These are phyloP conservation scores for Cotesia vestalis DNA, from an alignment of 1,140 invertebrate genomes.

Conservation along the genomic window DNA sequence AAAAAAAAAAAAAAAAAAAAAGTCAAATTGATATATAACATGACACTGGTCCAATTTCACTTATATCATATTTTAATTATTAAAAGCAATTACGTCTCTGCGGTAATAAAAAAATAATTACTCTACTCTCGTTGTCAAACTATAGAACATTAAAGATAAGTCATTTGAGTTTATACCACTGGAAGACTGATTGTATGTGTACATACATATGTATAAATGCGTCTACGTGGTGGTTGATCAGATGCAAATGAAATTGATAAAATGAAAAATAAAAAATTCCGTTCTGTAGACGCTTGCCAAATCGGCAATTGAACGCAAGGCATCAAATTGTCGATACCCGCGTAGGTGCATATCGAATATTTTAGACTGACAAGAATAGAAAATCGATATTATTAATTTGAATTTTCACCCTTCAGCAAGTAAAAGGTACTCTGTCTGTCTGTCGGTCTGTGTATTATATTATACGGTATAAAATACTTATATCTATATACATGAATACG, in stretches of 20 bases:
- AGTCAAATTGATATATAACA: not conserved
- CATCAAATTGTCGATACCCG: not conserved
- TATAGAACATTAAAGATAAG: constrained; percentile 15
- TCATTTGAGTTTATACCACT: constrained; percentile 9
- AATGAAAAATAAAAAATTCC: too few relatives aligned
- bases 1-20: not conserved
- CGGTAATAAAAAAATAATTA: constrained; percentile 5
- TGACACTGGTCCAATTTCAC: constrained; percentile 10
- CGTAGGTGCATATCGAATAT: constrained; percentile 16
- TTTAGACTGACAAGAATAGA: constrained; percentile 19
- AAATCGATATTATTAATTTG: constrained; percentile 42
- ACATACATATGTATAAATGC: constrained; percentile 7
- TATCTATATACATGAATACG: too few relatives aligned
- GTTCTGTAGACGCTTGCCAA: not conserved
- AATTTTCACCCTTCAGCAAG: constrained; percentile 31
- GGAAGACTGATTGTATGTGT: not conserved
- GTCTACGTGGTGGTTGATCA: not conserved
- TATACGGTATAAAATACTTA: too few relatives aligned
- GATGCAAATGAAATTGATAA: not conserved
- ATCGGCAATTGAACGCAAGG: constrained; percentile 14
- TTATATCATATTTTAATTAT: constrained; percentile 7
- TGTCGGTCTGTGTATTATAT: not conserved
- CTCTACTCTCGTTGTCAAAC: constrained; percentile 16
- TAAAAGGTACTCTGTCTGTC: constrained; percentile 13
- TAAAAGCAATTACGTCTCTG: constrained; percentile 13